Base-by-base conservation (phyloP, 2,888 invertebrate genomes). In the Prostheceraeus crozeri region DNA sequence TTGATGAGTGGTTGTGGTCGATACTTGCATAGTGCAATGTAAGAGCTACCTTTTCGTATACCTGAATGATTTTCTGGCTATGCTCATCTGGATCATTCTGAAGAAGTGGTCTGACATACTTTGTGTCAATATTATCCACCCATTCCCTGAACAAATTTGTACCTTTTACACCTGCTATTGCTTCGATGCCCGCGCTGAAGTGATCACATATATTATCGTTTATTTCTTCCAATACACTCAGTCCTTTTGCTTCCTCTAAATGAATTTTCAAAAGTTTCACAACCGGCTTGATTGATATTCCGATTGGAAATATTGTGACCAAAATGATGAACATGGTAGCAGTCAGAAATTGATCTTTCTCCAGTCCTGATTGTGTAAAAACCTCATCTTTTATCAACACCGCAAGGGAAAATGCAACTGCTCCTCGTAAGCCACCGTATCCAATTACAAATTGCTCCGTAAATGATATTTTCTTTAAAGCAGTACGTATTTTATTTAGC, bases 271-370 rank as follows among this genome's bases (percentile, higher is more conserved):
- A 81, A 67, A 90, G 85, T 78, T 85, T 87, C n/a, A 96, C 94
- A 62, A 96, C 81, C 8, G 94, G 94, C 72, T 94, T 94, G 71
- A 96, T 94, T 14, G 94, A 91, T 69, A 94, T 93, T 63, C 96
- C 96, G 84, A 65, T 62, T 70, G 96, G 82, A 78, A 96, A 94
- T n/a, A 96, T 94, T 2, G 98, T 96, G 79, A 94, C 94, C 76
- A 94, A 89, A 69, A 98, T 88, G 65, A 96, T 89, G 53, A 90
- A 87, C 70, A 96, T 89, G 1, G 94, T 94, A 1, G 96, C 90
- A 21, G 96, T 94, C 65, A 93, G 87, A 77, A 94, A 6, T 14
- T 35, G 16, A 19, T 58, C 25, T 59, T 31, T 57, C 6, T 30
- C 21, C 2, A 56, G 27, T 10, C 10, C 51, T 10, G 40, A 21